Evolutionary conservation across 2,888 invertebrate genomes (phyloP).

Genomic region (Zhuqinia jingwanae): DNA sequence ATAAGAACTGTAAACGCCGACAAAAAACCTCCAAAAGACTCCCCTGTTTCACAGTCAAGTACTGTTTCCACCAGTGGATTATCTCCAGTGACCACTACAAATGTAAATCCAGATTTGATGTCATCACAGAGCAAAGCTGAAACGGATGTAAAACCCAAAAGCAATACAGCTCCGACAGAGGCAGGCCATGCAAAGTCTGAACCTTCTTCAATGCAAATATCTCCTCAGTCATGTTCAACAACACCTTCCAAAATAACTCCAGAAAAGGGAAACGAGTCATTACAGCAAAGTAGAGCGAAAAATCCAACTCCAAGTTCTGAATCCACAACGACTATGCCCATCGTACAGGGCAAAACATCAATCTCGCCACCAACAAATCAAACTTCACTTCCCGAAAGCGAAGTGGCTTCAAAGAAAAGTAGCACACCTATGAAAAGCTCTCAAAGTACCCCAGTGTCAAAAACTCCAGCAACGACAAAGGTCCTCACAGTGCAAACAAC

Average conservation of each 20-base stretch:
- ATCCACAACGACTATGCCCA: not conserved
- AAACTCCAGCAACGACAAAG: not conserved
- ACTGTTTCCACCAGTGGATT: not conserved
- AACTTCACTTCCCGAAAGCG: not conserved
- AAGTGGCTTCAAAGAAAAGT: not conserved
- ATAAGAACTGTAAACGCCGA: not conserved
- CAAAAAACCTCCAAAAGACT: not conserved
- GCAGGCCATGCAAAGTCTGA: not conserved
- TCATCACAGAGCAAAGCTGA: not conserved
- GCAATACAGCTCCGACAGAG: not conserved
- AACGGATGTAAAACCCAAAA: not conserved
- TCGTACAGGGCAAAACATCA: not conserved
- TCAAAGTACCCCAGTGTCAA: not conserved
- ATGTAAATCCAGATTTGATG: too few species aligned
- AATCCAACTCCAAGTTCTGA: not conserved
- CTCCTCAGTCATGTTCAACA: not conserved
- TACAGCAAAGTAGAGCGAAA: not conserved
- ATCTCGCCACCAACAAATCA: not conserved
- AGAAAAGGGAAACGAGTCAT: not conserved
- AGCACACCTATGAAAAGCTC: not conserved
- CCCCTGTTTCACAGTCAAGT: not conserved
- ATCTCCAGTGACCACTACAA: too few species aligned
- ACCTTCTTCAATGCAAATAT: not conserved
- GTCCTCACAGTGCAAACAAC: not conserved
- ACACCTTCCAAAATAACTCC: not conserved